A percentile compares a stretch with the other conserved stretches of the same genome.
phyloP scores from a whole-genome alignment of 2,888 invertebrate species.

The Timandra comae region DNA sequence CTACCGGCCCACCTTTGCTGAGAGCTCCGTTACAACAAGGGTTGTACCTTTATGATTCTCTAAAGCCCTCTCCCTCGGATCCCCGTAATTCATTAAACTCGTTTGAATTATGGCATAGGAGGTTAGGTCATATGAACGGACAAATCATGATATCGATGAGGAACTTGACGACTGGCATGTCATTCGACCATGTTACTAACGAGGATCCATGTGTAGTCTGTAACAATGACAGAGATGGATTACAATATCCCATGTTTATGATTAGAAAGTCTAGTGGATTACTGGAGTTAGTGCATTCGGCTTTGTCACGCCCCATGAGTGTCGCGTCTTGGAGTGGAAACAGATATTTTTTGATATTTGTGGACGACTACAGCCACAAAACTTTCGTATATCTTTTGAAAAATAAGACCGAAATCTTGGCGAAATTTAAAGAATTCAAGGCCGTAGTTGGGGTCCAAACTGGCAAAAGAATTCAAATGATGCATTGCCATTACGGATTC shows the following conservation, averaged over 20 bases:
- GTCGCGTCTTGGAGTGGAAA: conserved; percentile 5
- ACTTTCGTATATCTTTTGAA: conserved; percentile 2
- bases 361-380: conserved; percentile 4
- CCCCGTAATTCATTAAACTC: too few relatives aligned
- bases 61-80: too few relatives aligned
- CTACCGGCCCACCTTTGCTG: too few relatives aligned
- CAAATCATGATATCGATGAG: conserved; percentile 13
- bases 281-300: conserved; percentile 11
- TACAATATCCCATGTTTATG: conserved; percentile 17
- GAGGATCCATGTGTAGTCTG: conserved; percentile 17
- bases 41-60: conserved; percentile 2
- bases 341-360: conserved; percentile 4
- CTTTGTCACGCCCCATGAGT: conserved; percentile 17
- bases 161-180: conserved; percentile 12
- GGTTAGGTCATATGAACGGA: conserved; percentile 15
- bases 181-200: conserved; percentile 4
- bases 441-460: conserved; percentile 7
- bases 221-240: too few relatives aligned
- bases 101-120: conserved; percentile 18
- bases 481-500: conserved; percentile 8
- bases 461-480: conserved; percentile 1
- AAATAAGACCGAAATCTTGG: conserved; percentile 1
- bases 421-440: conserved; percentile 5
- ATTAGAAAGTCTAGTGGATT: too few relatives aligned
- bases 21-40: conserved; percentile 3